Evolutionary conservation across 2,888 invertebrate genomes (phyloP).

Genomic region (Altica lythri): DNA sequence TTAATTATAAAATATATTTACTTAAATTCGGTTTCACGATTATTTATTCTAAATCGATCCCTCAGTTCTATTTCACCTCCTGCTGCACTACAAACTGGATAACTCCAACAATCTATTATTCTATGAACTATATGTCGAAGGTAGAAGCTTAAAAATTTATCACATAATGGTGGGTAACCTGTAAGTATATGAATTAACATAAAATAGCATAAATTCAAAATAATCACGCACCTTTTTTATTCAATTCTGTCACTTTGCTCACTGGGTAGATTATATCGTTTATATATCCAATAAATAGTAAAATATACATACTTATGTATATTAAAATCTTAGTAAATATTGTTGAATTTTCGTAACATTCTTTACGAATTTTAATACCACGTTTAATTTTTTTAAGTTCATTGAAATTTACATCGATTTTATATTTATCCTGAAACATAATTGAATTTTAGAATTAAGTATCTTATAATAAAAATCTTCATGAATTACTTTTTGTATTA

Average conservation of each 20-base stretch:
- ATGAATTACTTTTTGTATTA: too few relatives aligned
- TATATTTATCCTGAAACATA: too few relatives aligned
- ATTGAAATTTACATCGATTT: too few relatives aligned
- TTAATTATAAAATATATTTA: constrained; percentile 54
- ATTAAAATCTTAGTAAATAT: background rate
- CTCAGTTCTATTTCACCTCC: constrained; percentile 83
- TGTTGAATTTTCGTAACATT: background rate
- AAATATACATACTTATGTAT: constrained; percentile 73
- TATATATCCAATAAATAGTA: constrained; percentile 91
- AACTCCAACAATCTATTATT: constrained; percentile 93
- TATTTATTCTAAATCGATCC: constrained; percentile 82
- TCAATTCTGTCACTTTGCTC: constrained; percentile 56
- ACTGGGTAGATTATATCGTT: constrained; percentile 85
- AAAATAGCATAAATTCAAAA: background rate
- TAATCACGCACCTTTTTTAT: constrained; percentile 56
- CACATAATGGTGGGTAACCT: constrained; percentile 82
- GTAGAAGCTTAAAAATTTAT: constrained; percentile 86
- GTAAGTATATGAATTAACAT: constrained; percentile 42
- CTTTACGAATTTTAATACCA: too few relatives aligned
- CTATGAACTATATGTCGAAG: constrained; percentile 90
- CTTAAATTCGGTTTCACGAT: constrained; percentile 88
- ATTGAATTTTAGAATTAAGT: too few relatives aligned
- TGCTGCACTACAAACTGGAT: constrained; percentile 92
- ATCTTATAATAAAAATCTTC: too few relatives aligned
- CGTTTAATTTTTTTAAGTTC: too few relatives aligned